These are phyloP conservation scores for Scaptodrosophila lebanonensis DNA, from an alignment of 1,140 invertebrate genomes.

Conservation along the genomic window DNA sequence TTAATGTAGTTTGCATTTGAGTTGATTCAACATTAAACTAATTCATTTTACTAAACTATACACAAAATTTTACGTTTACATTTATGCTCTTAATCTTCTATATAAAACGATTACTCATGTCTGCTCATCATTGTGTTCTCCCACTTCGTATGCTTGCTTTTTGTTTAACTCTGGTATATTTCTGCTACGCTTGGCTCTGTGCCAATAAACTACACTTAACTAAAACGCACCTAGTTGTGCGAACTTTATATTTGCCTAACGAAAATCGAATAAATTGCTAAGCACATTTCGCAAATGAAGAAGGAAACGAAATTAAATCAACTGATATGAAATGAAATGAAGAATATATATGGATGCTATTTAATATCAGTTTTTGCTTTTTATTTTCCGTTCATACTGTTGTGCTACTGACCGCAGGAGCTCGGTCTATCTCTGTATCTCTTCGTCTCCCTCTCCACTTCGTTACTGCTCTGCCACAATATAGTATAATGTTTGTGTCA, in stretches of 20 bases:
- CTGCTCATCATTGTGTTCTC: too few species aligned
- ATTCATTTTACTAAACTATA: conserved; percentile 71
- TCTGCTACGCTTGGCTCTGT: conserved; percentile 21
- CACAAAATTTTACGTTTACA: conserved; percentile 59
- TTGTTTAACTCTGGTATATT: conserved; percentile 1
- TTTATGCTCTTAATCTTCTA: conserved; percentile 48
- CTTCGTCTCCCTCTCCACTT: too few species aligned
- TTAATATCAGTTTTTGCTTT: too few species aligned
- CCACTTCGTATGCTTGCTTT: conserved; percentile 1
- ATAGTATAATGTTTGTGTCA: conserved; percentile 35
- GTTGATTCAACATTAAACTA: conserved; percentile 66
- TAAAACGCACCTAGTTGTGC: conserved; percentile 26
- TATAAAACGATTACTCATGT: conserved; percentile 45
- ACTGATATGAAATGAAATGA: too few species aligned
- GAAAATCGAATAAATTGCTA: conserved; percentile 21
- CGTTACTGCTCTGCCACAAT: conserved; percentile 2
- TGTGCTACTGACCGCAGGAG: too few species aligned
- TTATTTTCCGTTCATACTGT: background rate
- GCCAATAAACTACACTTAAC: conserved; percentile 40
- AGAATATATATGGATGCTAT: too few species aligned
- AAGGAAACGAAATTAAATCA: conserved; percentile 40
- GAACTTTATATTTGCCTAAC: background rate
- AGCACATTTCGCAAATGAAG: conserved; percentile 53
- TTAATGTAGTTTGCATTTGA: conserved; percentile 42
- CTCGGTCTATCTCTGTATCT: too few species aligned